Evolutionary conservation across 2,888 invertebrate species (phyloP).

Genomic region (Spialia ferax): DNA sequence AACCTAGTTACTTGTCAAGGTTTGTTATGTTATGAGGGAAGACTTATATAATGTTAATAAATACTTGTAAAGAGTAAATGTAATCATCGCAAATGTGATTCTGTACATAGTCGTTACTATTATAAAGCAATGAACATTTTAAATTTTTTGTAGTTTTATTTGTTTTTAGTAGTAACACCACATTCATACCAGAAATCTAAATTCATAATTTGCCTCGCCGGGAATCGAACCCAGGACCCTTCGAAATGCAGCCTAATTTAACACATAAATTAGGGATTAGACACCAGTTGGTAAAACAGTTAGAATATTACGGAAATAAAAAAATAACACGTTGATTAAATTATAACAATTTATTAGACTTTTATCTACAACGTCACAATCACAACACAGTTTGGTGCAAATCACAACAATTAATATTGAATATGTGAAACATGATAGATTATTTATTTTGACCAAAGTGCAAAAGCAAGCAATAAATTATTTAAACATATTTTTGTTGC

Average conservation of each 20-base stretch:
- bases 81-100: conserved; percentile 54
- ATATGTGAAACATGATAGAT: conserved; percentile 15
- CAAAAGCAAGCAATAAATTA: too few species aligned
- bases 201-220: too few species aligned
- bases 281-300: too few species aligned
- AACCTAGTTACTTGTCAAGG: neutral
- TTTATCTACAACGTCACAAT: conserved; percentile 31
- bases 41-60: neutral
- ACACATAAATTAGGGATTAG: too few species aligned
- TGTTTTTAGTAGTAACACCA: too few species aligned
- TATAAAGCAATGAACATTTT: conserved; percentile 52
- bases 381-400: conserved; percentile 33
- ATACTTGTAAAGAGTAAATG: conserved; percentile 40
- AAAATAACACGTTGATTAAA: neutral
- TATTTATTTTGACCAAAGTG: neutral
- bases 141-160: conserved; percentile 1
- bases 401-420: conserved; percentile 27
- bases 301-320: too few species aligned
- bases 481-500: too few species aligned
- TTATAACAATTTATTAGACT: conserved; percentile 25
- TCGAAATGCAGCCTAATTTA: too few species aligned
- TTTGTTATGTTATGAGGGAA: neutral
- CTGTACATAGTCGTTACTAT: conserved; percentile 60
- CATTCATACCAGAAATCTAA: too few species aligned
- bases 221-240: too few species aligned